Percentiles rank a stretch among this genome's conserved stretches.
Evolutionary conservation across 2,113 vertebrate species (phyloP).

Genomic region (Martes martes): DNA sequence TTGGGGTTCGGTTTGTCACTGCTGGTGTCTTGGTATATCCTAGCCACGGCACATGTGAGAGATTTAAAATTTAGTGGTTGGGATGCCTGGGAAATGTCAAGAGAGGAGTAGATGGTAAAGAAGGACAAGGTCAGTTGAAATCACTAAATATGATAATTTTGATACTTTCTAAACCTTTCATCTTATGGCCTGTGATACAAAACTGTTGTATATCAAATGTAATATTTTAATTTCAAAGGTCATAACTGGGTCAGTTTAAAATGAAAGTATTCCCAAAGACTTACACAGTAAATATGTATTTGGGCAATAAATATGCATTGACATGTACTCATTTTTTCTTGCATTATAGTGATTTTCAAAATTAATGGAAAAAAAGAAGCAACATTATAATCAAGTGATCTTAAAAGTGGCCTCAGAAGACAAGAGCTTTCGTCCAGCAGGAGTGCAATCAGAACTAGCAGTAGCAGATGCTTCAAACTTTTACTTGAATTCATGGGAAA

Average conservation of each 20-base stretch:
- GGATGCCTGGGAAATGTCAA: not conserved
- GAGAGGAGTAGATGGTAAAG: not conserved
- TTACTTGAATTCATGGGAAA: not conserved
- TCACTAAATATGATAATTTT: not conserved
- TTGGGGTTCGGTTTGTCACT: not conserved
- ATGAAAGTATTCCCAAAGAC: constrained; percentile 24
- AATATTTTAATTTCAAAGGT: constrained; percentile 60
- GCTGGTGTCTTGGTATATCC: not conserved
- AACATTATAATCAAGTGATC: not conserved
- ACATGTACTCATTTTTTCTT: constrained; percentile 26
- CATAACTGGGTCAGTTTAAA: constrained; percentile 33
- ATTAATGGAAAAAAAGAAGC: not conserved
- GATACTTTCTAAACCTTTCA: not conserved
- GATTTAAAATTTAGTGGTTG: not conserved
- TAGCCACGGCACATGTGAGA: not conserved
- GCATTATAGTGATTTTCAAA: constrained; percentile 37
- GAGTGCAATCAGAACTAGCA: not conserved
- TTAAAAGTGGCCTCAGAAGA: not conserved
- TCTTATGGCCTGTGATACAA: not conserved
- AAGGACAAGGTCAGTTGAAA: not conserved
- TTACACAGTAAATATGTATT: not conserved
- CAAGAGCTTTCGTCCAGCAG: not conserved
- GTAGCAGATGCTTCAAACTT: not conserved
- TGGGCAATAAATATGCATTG: constrained; percentile 45
- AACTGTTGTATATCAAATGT: not conserved